phyloP scores from a whole-genome alignment of 2,797 vertebrate genomes.

The Euthynnus affinis region DNA sequence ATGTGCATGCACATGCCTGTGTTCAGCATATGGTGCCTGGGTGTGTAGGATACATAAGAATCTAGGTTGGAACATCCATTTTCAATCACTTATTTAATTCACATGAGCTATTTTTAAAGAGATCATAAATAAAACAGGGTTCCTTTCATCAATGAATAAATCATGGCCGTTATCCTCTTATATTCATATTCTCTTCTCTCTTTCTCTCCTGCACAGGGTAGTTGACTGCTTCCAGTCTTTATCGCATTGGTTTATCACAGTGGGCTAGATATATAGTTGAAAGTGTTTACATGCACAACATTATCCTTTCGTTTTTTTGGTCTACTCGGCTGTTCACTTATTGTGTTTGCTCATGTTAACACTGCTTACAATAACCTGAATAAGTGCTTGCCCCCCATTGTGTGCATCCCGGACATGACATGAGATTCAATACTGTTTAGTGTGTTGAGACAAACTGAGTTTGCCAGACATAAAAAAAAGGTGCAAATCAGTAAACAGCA shows the following conservation, averaged over 20 bases:
- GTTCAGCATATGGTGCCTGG: not conserved
- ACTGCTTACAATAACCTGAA: conserved; percentile 21
- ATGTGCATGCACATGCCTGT: conserved; percentile 10
- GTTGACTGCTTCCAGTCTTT: conserved; percentile 36
- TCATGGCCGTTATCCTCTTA: conserved; percentile 70
- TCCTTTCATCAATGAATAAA: conserved; percentile 81
- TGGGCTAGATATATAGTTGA: conserved; percentile 15
- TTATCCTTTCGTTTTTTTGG: conserved; percentile 31
- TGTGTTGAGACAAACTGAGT: conserved; percentile 27
- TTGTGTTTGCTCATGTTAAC: conserved; percentile 35
- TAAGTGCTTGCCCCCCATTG: conserved; percentile 2
- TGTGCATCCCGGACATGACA: conserved; percentile 25
- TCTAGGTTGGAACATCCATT: conserved; percentile 72
- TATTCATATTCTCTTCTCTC: conserved; percentile 54
- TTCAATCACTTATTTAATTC: conserved; percentile 79
- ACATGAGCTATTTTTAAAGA: conserved; percentile 81
- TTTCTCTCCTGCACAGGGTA: conserved; percentile 18
- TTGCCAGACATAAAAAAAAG: conserved; percentile 26
- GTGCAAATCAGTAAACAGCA: conserved; percentile 12
- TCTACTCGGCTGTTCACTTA: conserved; percentile 27
- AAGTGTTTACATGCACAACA: conserved; percentile 39
- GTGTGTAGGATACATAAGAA: conserved; percentile 50
- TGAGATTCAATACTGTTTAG: conserved; percentile 30
- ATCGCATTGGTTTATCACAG: conserved; percentile 45
- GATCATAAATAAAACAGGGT: conserved; percentile 82